Evolutionary conservation across 2,113 vertebrate genomes (phyloP).

Genomic region (Seriola rivoliana): DNA sequence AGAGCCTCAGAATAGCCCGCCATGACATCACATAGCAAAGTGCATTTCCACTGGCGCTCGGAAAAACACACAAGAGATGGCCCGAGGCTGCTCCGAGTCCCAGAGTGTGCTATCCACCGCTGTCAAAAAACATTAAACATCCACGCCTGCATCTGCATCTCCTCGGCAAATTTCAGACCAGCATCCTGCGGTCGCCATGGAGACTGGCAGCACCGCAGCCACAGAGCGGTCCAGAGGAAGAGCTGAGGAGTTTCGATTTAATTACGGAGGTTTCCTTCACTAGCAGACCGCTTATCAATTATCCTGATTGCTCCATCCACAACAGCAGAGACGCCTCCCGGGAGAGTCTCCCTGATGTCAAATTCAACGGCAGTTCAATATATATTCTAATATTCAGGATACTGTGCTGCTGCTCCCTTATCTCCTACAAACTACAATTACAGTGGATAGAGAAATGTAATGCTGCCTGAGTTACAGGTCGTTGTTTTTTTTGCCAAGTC

Average conservation of each 20-base stretch:
- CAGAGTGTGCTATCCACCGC: slow-evolving; percentile 7
- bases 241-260: slow-evolving; percentile 57
- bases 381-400: slow-evolving; percentile 1
- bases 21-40: slow-evolving; percentile 25
- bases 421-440: background rate
- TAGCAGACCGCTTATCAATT: slow-evolving; percentile 59
- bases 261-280: slow-evolving; percentile 52
- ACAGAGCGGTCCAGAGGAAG: slow-evolving; percentile 4
- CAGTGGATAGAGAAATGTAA: background rate
- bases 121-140: slow-evolving; percentile 60
- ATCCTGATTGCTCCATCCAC: slow-evolving; percentile 20
- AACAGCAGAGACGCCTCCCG: slow-evolving; percentile 19
- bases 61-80: slow-evolving; percentile 34
- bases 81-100: slow-evolving; percentile 28
- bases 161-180: slow-evolving; percentile 36
- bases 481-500: background rate
- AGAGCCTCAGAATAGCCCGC: slow-evolving; percentile 26
- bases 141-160: slow-evolving; percentile 37
- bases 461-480: background rate
- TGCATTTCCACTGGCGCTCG: slow-evolving; percentile 25
- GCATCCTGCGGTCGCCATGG: slow-evolving; percentile 62
- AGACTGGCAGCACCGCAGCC: slow-evolving; percentile 47
- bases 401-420: background rate
- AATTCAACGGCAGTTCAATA: slow-evolving; percentile 8
- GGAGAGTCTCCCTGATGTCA: slow-evolving; percentile 7